Conservation (phyloP, 2,113 vertebrate genomes). For the Xiphophorus maculatus region DNA sequence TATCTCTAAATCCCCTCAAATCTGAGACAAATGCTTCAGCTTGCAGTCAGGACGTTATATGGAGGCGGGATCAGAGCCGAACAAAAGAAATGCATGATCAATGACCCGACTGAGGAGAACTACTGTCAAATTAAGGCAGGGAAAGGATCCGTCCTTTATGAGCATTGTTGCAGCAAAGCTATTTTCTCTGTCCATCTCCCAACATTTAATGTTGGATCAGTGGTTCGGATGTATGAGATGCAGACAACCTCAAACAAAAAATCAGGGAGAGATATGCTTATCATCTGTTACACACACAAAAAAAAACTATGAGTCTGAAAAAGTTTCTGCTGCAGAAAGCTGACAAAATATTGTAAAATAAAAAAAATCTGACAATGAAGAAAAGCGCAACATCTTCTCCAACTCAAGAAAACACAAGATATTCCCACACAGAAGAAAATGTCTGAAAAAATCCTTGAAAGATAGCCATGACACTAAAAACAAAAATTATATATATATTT, state of each 20-base stretch:
- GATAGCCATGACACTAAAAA: constrained; percentile 6
- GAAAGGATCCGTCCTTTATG: constrained; percentile 1
- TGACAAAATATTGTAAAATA: constrained; percentile 2
- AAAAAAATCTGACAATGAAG: constrained; percentile 40
- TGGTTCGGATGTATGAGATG: background rate
- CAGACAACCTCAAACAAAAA: background rate
- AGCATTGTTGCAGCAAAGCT: background rate
- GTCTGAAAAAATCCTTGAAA: background rate
- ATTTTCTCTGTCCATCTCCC: background rate
- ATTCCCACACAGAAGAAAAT: constrained; percentile 5
- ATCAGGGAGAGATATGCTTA: background rate
- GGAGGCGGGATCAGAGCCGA: constrained; percentile 69
- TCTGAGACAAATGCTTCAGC: constrained; percentile 21
- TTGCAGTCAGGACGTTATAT: constrained; percentile 18
- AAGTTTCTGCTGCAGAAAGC: background rate
- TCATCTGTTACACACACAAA: too few relatives aligned
- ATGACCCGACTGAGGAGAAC: constrained; percentile 30
- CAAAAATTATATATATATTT: background rate
- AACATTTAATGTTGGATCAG: background rate
- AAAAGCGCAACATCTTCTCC: constrained; percentile 41
- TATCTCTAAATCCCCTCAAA: constrained; percentile 5
- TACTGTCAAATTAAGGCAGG: constrained; percentile 46
- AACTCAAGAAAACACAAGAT: constrained; percentile 20
- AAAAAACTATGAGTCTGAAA: background rate
- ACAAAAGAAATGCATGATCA: constrained; percentile 74